Base-by-base conservation (phyloP, 2,888 invertebrate genomes). In the Caenorhabditis wallacei region DNA sequence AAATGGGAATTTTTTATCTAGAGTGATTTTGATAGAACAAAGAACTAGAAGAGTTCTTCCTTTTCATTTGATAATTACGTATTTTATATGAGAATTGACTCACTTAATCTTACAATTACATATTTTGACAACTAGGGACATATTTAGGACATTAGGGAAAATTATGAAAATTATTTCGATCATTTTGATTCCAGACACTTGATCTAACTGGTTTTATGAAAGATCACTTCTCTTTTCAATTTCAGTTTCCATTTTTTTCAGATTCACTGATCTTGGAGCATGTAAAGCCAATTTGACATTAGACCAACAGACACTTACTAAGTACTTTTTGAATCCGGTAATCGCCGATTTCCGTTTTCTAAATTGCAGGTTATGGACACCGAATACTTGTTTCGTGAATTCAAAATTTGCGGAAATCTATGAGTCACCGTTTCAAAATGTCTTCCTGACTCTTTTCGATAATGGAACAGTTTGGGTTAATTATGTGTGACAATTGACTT, bases 381-480 rank as follows among this genome's bases (percentile, higher is more conserved):
- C 89, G 8, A 88, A 89, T 26, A 85, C 81, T 30, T 84, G 85
- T 51, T 88, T 88, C 26, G 87, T 89, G 8, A 87, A 89, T 68
- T 87, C 88, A 40, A 89, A 89, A 82, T 68, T 76, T 18, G 89
- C 89, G 11, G 82, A 82, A 53, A 89, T 89, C 8, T 86, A 88
- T 63, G 86, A 88, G 30, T 88, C 88, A 11, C 87, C 88, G 1
- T 87, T 87, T 71, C 71, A 79, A n/a, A 89, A 88, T 56, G 83
- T 89, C n/a, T 89, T 88, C 71, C 71, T 89, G 37, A 88, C 88
- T 48, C 70, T 89, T 1, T 89, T 85, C 71, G 83, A 85, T 16
- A 89, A 89, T 78, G 89, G 89, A 30, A 88, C 89, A 13, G 88
- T 89, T 53, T 89, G 89, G 89, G 86, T 87, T 11, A 89, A 89